Evolutionary conservation across 2,888 invertebrate species (phyloP), one percentile per base, ranked within the genome.

Genomic region (Mimas tiliae): DNA sequence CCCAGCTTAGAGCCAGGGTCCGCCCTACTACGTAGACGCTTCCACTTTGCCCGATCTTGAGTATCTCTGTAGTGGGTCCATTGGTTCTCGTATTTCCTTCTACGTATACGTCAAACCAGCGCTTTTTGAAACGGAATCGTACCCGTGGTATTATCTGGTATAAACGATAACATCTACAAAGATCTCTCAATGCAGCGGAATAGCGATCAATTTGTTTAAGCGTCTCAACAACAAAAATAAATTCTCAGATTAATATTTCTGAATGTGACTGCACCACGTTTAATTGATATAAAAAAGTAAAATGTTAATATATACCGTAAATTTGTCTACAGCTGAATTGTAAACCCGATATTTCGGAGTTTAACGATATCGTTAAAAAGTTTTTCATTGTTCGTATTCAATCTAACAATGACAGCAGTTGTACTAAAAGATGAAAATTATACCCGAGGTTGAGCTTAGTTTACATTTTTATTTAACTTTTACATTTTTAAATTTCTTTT

Each of bases 341-440:
- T 68, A 64, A 70, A 69, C 65, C 68, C 53, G 63, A 64, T 68
- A 64, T 67, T 62, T 62, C 63, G 64, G 70, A 71, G 63, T 68
- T 71, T 74, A 73, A 71, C 68, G 69, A 67, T 70, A 74, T 70
- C 70, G 65, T 74, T 71, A 74, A 72, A 70, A 74, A 71, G 65
- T 74, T 71, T 68, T 62, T 65, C 66, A 68, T 63, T 70, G 64
- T 68, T 62, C 67, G 69, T 70, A 69, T 62, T 58, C 53, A 53
- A 67, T 45, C 66, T 68, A 68, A 62, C 69, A 65, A 72, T 71
- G 71, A 68, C 55, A 51, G 66, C 67, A 65, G 51, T 19, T 64
- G 66, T 69, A 72, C 68, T 67, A 34, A 55, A 70, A 62, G 66
- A 69, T 64, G 64, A 68, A 63, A 65, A 70, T 66, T 47, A 70